These are phyloP conservation scores for Drosophila birchii DNA, from an alignment of 2,888 invertebrate species.

Conservation along the genomic window DNA sequence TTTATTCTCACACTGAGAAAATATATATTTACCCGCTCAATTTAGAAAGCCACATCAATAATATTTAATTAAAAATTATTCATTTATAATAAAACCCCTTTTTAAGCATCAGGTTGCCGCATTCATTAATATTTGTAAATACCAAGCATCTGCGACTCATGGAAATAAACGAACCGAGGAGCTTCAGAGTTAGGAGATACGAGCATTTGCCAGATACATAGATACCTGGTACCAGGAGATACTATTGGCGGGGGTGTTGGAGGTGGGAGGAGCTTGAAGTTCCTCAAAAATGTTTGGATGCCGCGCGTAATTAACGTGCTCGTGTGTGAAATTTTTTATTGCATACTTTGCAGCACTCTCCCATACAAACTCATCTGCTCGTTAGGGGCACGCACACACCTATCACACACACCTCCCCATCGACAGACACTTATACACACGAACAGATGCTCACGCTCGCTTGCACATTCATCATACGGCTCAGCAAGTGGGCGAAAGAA, in stretches of 20 bases:
- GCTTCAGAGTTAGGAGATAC: slow-evolving; percentile 4
- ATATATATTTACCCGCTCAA: background rate
- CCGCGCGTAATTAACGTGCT: slow-evolving; percentile 68
- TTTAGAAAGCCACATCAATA: slow-evolving; percentile 10
- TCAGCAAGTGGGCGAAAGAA: slow-evolving; percentile 62
- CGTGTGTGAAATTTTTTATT: slow-evolving; percentile 78
- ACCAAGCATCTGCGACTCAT: slow-evolving; percentile 5
- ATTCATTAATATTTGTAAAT: background rate
- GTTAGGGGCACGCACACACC: slow-evolving; percentile 48
- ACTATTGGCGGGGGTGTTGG: background rate
- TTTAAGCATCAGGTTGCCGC: background rate
- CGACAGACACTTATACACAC: slow-evolving; percentile 49
- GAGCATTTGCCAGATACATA: slow-evolving; percentile 2
- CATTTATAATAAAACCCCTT: slow-evolving; percentile 1
- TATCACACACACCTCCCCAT: slow-evolving; percentile 35
- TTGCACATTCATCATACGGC: slow-evolving; percentile 79
- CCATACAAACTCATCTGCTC: slow-evolving; percentile 60
- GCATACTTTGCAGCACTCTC: slow-evolving; percentile 66
- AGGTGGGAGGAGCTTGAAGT: background rate
- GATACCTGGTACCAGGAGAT: slow-evolving; percentile 4
- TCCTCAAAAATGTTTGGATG: slow-evolving; percentile 36
- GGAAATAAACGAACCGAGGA: slow-evolving; percentile 5
- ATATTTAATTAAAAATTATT: slow-evolving; percentile 1
- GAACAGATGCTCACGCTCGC: slow-evolving; percentile 72
- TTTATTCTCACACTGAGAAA: background rate